Evolutionary conservation across 1,140 invertebrate species (phyloP).

Genomic region (Plectus sambesii): DNA sequence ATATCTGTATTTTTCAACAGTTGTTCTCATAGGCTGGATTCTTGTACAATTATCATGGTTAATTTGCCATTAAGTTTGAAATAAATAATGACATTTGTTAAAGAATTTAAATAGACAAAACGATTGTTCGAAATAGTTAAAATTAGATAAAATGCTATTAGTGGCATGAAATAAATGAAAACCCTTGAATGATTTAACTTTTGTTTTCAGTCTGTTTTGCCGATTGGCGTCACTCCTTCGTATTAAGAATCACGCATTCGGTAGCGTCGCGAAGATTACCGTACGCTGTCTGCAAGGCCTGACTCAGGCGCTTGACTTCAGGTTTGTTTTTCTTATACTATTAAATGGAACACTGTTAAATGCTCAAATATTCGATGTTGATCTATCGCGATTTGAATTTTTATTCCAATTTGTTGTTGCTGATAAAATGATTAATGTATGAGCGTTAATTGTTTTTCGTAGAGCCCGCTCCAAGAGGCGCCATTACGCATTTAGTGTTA

Average conservation of each 20-base stretch:
- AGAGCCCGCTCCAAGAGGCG: no score
- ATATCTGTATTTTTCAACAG: no score
- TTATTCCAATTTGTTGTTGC: no score
- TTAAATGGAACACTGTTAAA: constrained; percentile 1
- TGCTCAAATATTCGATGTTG: background rate
- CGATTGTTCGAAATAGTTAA: background rate
- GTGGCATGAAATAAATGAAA: no score
- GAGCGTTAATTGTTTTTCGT: no score
- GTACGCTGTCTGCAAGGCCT: constrained; percentile 63
- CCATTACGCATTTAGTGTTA: no score
- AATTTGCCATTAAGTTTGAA: no score
- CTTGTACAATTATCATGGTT: constrained; percentile 11
- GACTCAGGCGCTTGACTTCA: constrained; percentile 40
- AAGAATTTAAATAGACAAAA: background rate
- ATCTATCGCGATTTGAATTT: background rate
- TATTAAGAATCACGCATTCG: constrained; percentile 81
- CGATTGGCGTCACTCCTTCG: constrained; percentile 82
- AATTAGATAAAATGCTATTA: no score
- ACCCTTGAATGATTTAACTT: no score
- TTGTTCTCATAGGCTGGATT: constrained; percentile 4
- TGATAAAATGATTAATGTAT: no score
- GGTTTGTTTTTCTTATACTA: constrained; percentile 1
- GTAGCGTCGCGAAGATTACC: constrained; percentile 87
- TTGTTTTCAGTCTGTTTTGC: constrained; percentile 67
- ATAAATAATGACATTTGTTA: constrained; percentile 11